Percentiles rank a stretch among this genome's conserved stretches.
These are phyloP conservation scores for Tetrax tetrax DNA, from an alignment of 2,113 vertebrate species.

Conservation along the genomic window DNA sequence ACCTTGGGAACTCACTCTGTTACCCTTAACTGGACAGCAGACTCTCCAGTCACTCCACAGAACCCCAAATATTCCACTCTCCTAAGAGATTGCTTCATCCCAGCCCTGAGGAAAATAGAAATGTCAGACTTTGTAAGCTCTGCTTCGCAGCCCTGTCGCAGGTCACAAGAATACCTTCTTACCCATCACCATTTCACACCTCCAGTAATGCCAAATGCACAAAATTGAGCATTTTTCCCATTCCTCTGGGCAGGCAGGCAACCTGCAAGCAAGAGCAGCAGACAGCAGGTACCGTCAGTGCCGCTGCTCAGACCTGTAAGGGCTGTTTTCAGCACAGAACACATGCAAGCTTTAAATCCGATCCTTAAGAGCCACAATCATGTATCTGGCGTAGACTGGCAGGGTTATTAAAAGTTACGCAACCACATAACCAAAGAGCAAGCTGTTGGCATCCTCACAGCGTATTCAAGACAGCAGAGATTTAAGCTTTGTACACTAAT, in stretches of 20 bases:
- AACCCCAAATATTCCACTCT: not conserved
- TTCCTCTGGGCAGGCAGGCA: not conserved
- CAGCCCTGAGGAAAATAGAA: not conserved
- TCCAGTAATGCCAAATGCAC: not conserved
- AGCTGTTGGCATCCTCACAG: not conserved
- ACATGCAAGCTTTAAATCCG: not conserved
- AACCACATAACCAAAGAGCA: not conserved
- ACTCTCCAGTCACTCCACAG: not conserved
- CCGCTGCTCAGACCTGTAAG: not conserved
- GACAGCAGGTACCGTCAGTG: not conserved
- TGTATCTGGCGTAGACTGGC: not conserved
- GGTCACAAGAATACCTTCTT: not conserved
- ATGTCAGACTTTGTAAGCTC: not conserved
- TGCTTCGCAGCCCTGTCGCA: not conserved
- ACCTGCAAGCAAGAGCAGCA: not conserved
- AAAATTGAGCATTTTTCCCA: accelerated
- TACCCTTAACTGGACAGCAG: not conserved
- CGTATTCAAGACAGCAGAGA: not conserved
- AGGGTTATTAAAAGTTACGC: not conserved
- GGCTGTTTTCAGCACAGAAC: not conserved
- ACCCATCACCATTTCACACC: no score
- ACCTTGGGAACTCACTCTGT: not conserved
- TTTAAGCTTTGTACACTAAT: not conserved
- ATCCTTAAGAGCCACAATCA: not conserved
- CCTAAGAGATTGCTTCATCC: not conserved